These are phyloP conservation scores for Camponotus pennsylvanicus DNA, from an alignment of 1,140 invertebrate species.

Conservation along the genomic window DNA sequence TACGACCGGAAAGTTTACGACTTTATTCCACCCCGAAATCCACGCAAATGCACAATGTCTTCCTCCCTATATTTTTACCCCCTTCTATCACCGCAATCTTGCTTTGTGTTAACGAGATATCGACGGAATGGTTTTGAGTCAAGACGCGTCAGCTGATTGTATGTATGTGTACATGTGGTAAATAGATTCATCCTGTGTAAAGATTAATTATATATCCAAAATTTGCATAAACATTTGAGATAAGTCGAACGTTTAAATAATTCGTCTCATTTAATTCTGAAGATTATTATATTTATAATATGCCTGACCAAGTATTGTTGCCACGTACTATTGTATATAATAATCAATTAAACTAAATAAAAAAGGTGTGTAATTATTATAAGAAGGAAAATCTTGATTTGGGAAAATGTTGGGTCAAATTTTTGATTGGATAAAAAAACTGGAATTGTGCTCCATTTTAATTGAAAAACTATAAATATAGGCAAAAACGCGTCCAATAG, in stretches of 20 bases:
- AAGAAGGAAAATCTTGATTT: background rate
- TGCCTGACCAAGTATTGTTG: background rate
- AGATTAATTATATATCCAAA: conserved; percentile 24
- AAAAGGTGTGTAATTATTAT: background rate
- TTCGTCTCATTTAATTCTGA: background rate
- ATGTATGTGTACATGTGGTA: background rate
- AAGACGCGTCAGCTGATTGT: background rate
- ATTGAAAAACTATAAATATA: background rate
- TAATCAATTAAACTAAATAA: background rate
- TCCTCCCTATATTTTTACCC: too few relatives aligned
- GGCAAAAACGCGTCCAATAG: background rate
- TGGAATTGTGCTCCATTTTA: background rate
- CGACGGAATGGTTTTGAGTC: conserved; percentile 10
- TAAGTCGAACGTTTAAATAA: background rate
- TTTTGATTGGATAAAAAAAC: background rate
- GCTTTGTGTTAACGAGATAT: background rate
- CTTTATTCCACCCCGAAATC: conserved; percentile 46
- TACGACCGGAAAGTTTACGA: conserved; percentile 72
- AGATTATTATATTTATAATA: background rate
- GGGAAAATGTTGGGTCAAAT: background rate
- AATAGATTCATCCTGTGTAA: conserved; percentile 10
- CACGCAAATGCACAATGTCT: conserved; percentile 9
- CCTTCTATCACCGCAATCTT: too few relatives aligned
- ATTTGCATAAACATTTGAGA: background rate
- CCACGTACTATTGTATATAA: background rate